These are phyloP conservation scores for Narcine bancroftii DNA, from an alignment of 2,113 vertebrate species.

Conservation along the genomic window DNA sequence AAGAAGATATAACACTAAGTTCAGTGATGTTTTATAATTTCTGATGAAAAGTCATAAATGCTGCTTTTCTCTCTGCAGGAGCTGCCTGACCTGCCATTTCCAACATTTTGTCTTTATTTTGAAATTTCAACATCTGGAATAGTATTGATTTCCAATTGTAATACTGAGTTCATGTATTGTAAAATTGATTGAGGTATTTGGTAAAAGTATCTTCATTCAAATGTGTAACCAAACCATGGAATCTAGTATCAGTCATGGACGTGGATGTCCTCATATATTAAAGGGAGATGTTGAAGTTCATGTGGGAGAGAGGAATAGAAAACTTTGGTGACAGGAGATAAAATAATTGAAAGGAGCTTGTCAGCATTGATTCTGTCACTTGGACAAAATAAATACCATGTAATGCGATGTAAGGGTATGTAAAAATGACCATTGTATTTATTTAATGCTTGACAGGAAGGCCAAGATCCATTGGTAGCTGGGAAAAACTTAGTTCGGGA, in stretches of 20 bases:
- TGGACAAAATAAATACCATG: not conserved
- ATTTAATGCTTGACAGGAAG: constrained; percentile 43
- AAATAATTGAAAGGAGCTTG: not conserved
- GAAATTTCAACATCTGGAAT: too few relatives aligned
- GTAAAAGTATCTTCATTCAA: not conserved
- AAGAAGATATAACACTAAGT: too few relatives aligned
- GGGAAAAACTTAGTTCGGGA: constrained; percentile 67
- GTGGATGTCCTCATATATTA: too few relatives aligned
- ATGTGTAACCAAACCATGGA: not conserved
- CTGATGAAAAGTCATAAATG: too few relatives aligned
- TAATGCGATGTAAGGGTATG: not conserved
- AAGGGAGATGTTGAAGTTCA: not conserved
- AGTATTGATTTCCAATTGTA: too few relatives aligned
- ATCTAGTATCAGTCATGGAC: not conserved
- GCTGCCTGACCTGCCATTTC: too few relatives aligned
- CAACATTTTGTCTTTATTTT: too few relatives aligned
- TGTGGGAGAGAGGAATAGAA: not conserved
- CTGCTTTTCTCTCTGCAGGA: too few relatives aligned
- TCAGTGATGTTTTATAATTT: too few relatives aligned
- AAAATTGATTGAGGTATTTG: not conserved
- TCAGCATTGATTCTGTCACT: not conserved
- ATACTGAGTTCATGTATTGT: not conserved
- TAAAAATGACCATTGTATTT: not conserved
- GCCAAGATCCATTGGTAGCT: constrained; percentile 50
- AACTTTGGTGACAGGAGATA: not conserved